Conservation (phyloP, 2,888 invertebrate species). For the Drosophila koepferae region DNA sequence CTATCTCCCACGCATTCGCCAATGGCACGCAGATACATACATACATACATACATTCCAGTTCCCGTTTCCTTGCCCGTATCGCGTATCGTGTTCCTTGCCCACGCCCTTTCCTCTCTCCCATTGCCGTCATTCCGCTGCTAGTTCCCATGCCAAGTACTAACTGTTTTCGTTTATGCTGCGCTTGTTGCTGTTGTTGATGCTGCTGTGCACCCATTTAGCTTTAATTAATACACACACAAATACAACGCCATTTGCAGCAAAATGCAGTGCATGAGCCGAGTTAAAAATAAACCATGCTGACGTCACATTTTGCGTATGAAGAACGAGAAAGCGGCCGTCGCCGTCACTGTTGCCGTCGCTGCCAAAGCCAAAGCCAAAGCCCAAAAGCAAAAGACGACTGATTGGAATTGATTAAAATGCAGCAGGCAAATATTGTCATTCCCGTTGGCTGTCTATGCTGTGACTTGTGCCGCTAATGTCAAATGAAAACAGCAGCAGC, state of each 20-base stretch:
- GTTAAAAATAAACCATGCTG: conserved; percentile 74
- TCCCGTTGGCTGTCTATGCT: conserved; percentile 17
- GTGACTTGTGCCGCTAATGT: conserved; percentile 38
- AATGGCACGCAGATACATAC: not conserved
- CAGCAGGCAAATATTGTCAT: conserved; percentile 50
- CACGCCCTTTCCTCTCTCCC: not conserved
- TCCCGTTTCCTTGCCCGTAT: not conserved
- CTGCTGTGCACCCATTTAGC: conserved; percentile 64
- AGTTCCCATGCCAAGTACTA: conserved; percentile 44
- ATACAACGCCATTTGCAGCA: conserved; percentile 32
- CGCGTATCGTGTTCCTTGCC: not conserved
- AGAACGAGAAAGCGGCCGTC: conserved; percentile 1
- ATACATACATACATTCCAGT: conserved; percentile 1
- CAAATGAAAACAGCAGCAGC: conserved; percentile 17
- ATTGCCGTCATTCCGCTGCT: not conserved
- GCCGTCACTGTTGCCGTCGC: not conserved
- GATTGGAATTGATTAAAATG: conserved; percentile 77
- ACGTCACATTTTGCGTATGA: conserved; percentile 71
- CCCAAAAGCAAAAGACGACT: conserved; percentile 50
- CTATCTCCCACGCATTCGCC: conserved; percentile 12
- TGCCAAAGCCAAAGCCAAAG: conserved; percentile 25
- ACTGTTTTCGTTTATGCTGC: conserved; percentile 43
- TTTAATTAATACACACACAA: conserved; percentile 73
- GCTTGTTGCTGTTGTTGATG: conserved; percentile 16
- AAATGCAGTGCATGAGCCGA: conserved; percentile 57